These are phyloP conservation scores for Papilio helenus DNA, from an alignment of 1,140 invertebrate genomes.

Conservation along the genomic window DNA sequence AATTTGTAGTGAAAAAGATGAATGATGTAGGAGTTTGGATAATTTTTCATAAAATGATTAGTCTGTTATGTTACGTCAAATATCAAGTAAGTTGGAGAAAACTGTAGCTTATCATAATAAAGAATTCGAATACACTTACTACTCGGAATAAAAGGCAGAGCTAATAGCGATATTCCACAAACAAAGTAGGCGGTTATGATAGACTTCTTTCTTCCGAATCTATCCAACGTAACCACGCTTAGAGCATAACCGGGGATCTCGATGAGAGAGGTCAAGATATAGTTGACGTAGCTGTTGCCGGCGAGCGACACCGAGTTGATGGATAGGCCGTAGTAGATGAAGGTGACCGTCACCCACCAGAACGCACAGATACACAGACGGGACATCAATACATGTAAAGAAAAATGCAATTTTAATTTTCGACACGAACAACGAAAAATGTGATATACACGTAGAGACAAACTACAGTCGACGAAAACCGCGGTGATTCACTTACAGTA, in stretches of 20 bases:
- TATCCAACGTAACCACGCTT: slow-evolving; percentile 79
- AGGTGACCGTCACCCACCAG: slow-evolving; percentile 89
- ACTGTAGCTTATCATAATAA: slow-evolving; percentile 36
- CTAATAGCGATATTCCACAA: slow-evolving; percentile 59
- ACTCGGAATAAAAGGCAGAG: slow-evolving; percentile 61
- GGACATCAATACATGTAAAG: slow-evolving; percentile 79
- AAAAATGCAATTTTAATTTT: too few relatives aligned
- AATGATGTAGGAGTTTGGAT: too few relatives aligned
- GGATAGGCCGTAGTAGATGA: slow-evolving; percentile 90
- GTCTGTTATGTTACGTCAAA: background rate
- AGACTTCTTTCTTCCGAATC: slow-evolving; percentile 84
- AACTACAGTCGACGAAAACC: too few relatives aligned
- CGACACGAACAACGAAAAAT: too few relatives aligned
- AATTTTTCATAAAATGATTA: too few relatives aligned
- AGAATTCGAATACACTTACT: slow-evolving; percentile 57
- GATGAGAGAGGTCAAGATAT: slow-evolving; percentile 82
- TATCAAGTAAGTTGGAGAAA: background rate
- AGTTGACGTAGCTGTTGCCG: slow-evolving; percentile 86
- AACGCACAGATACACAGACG: slow-evolving; percentile 87
- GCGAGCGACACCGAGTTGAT: slow-evolving; percentile 87
- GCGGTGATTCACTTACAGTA: too few relatives aligned
- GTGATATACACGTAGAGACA: too few relatives aligned
- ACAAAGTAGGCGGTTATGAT: slow-evolving; percentile 82
- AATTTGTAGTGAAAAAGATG: too few relatives aligned
- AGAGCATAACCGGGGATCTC: slow-evolving; percentile 85